Evolutionary conservation across 2,113 vertebrate species (phyloP), one percentile per base, ranked within the genome.

Genomic region (Agapornis roseicollis): DNA sequence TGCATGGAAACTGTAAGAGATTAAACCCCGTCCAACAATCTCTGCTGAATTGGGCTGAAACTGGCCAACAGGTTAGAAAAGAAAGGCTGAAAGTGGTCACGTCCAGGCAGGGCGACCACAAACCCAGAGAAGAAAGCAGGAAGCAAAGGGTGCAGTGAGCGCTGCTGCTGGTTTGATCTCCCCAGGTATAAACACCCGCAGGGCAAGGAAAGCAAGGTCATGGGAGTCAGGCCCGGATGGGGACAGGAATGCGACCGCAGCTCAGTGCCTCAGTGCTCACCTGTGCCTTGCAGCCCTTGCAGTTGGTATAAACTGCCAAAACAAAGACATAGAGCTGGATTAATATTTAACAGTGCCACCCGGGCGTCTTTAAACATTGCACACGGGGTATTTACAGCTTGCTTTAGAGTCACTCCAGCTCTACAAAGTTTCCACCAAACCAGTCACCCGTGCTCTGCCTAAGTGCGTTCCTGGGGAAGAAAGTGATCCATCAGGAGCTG

Each of bases 81-180:
- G 2, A 0, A 3, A 1, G 41, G 31, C 24, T 0, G 2, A 17
- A 4, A 12, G 10, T 1, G 0, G 50, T 0, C 39, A 12, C 44
- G 6, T 3, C 2, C 19, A 1, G 37, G 42, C 22, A 29, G 60
- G 65, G 49, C 1, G 2, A 37, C 4, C 1, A 60, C 10, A 76
- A 61, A 89, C 7, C 5, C 0, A 0, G 61, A 13, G 68, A 85
- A 42, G 35, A 42, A 9, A 37, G 46, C 55, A 19, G 68, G 58
- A 55, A 88, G 41, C 49, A 24, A 53, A 86, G 46, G 65, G 74
- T 9, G 66, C 23, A 2, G 42, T 1, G 22, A 17, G 2, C 16
- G 0, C 27, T 53, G 3, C 70, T 41, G 20, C 64, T 8, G 28
- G 46, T 4, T 13, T 37, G 73, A 44, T 80, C 63, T 56, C 49